Base-by-base conservation (phyloP, 1,140 invertebrate genomes). In the Drosophila mauritiana region DNA sequence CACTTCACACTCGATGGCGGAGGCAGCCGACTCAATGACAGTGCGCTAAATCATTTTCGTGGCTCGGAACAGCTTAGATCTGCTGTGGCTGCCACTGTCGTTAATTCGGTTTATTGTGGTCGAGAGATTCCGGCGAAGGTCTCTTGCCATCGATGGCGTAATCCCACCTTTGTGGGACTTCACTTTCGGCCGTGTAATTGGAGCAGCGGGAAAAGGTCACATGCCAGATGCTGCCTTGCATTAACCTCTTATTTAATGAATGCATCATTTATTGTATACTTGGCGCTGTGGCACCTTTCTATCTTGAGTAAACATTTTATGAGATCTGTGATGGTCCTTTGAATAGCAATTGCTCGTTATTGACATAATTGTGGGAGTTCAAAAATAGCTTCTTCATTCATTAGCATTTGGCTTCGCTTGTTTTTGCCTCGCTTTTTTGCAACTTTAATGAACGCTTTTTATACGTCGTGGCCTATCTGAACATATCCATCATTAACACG, bases 401-500 rank as follows among this genome's bases (percentile, higher is more conserved):
- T 65, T 65, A 64, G 25, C 52, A 39, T 15, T 73, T 73, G 34
- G 20, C 20, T 20, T 12, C 57, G 45, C 57, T n/a, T 58, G n/a
- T 68, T 48, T 73, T 74, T 63, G 49, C 4, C 11, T 40, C 42
- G 48, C 49, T 39, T 55, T 59, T 85, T 79, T 89, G 79, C 79
- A 83, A 80, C 67, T 61, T 63, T 83, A 86, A 88, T 86, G 84
- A 82, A 56, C 76, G 75, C 63, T 86, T 88, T 83, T 67, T 77
- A 70, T 63, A 73, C 42, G 31, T 43, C 55, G 43, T 56, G 55
- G 55, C 59, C 45, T 89, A 88, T 88, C 83, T 86, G 67, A 48
- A 45, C 83, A 79, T 54, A 86, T 82, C 79, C 83, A 86, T 86
- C 84, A 86, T 86, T 80, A 86, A 89, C 83, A 88, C 84, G 79